phyloP scores from a whole-genome alignment of 2,888 invertebrate genomes.

The Pachliopta kotzebuea region DNA sequence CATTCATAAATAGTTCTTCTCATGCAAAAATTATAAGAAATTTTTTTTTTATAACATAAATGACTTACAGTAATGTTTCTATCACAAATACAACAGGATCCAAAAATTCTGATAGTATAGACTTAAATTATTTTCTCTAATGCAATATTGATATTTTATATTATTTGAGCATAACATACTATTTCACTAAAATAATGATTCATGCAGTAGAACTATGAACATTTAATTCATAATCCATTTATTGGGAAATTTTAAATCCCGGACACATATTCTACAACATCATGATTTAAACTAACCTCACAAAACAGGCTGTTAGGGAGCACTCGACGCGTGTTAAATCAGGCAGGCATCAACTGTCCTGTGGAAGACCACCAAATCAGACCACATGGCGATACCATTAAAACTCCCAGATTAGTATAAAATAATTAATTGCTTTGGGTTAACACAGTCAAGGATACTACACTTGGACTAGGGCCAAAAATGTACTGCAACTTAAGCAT shows the following conservation, averaged over 20 bases:
- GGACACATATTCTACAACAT: slow-evolving; percentile 14
- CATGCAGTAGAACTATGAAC: not conserved
- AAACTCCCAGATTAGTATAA: slow-evolving; percentile 46
- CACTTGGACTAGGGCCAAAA: slow-evolving; percentile 67
- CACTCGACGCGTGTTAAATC: slow-evolving; percentile 72
- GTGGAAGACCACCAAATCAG: slow-evolving; percentile 68
- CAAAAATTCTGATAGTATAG: not conserved
- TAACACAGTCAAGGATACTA: slow-evolving; percentile 72
- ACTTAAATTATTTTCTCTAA: not conserved
- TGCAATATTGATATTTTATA: not conserved
- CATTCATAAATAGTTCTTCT: not conserved
- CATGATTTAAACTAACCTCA: slow-evolving; percentile 65
- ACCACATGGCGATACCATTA: slow-evolving; percentile 51
- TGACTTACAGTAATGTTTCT: not conserved
- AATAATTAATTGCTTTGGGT: slow-evolving; percentile 48
- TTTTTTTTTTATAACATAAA: not conserved
- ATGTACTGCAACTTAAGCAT: slow-evolving; percentile 61
- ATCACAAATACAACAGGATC: slow-evolving; percentile 1
- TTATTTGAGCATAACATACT: not conserved
- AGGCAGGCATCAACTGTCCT: slow-evolving; percentile 73
- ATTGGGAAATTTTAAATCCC: slow-evolving; percentile 20
- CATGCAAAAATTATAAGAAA: not conserved
- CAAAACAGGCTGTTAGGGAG: slow-evolving; percentile 74
- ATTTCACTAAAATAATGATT: no score
- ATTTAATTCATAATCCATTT: not conserved